Base-by-base conservation (phyloP, 2,888 invertebrate genomes). In the Aphodius sticticus region DNA sequence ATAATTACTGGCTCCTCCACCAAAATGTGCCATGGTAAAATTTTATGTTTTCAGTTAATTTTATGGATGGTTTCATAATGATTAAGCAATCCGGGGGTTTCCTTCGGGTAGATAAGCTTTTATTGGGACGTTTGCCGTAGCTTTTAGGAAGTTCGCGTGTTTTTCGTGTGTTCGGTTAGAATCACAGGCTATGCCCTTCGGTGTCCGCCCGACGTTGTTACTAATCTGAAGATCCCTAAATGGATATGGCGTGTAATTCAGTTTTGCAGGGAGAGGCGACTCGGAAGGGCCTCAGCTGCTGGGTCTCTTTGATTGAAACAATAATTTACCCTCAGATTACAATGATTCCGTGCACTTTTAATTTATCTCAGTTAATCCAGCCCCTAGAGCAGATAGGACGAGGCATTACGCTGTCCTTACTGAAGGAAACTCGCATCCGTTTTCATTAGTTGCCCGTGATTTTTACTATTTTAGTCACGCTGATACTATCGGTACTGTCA, bases 171-270 rank as follows among this genome's bases (percentile, higher is more conserved):
- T 53, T 53, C 53, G 53, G 53, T 53, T 53, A 53, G 53, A 53
- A 53, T 53, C 53, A 12, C 53, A 12, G 53, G 53, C 53, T 53
- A 53, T 53, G 53, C 53, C 53, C 53, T 53, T 53, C 53, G 53
- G 53, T 53, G 53, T 53, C 53, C 53, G 53, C 53, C 12, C 53
- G 53, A 53, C 53, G 53, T 53, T 53, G 53, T 53, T 53, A 53
- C 53, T 53, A 53, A 53, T 53, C 53, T 53, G 53, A 53, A 53
- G 53, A 53, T 53, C 53, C 37, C 74, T 37, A 74, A 74, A 74
- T 74, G 74, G 74, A 74, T 74, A 74, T 74, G 15, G n/a, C 74
- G 37, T 74, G 74, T 74, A 74, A 74, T 74, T 74, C 74, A 74
- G 74, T 74, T 74, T 53, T 53, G 53, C 53, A 9, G 53, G 9